Conservation (phyloP, 2,888 invertebrate genomes). For the Lepeophtheirus nordmannii region DNA sequence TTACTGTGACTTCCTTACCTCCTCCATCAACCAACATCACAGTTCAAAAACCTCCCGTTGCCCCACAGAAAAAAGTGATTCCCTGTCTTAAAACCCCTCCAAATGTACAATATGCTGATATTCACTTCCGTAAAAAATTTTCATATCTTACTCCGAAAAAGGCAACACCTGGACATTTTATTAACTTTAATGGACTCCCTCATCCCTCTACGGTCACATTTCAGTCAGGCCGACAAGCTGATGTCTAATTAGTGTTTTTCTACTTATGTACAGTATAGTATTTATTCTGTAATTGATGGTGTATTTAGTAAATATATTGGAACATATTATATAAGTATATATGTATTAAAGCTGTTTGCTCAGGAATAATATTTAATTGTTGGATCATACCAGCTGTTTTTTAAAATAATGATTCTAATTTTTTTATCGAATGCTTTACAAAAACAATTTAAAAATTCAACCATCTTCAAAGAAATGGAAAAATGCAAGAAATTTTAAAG, state of each 20-base stretch:
- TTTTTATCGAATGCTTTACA: too few species aligned
- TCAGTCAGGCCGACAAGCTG: background rate
- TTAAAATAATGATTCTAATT: too few species aligned
- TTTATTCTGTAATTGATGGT: too few species aligned
- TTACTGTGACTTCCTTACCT: background rate
- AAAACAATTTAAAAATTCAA: too few species aligned
- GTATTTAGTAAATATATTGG: too few species aligned
- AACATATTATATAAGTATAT: too few species aligned
- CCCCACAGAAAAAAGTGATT: background rate
- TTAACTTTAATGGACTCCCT: background rate
- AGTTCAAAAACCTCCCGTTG: background rate
- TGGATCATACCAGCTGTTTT: too few species aligned
- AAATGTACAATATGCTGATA: background rate
- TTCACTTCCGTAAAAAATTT: background rate
- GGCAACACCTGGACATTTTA: background rate
- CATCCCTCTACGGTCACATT: constrained; percentile 2
- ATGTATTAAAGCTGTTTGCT: too few species aligned
- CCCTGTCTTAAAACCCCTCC: constrained; percentile 2
- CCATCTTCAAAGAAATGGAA: too few species aligned
- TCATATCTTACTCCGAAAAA: background rate
- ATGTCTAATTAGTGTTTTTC: background rate
- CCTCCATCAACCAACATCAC: background rate
- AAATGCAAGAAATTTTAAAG: too few species aligned
- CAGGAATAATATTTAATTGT: too few species aligned
- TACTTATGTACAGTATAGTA: too few species aligned